Percentiles rank a stretch among this genome's conserved stretches.
Evolutionary conservation across 2,113 vertebrate species (phyloP).

Genomic region (Rhodinocichla rosea): DNA sequence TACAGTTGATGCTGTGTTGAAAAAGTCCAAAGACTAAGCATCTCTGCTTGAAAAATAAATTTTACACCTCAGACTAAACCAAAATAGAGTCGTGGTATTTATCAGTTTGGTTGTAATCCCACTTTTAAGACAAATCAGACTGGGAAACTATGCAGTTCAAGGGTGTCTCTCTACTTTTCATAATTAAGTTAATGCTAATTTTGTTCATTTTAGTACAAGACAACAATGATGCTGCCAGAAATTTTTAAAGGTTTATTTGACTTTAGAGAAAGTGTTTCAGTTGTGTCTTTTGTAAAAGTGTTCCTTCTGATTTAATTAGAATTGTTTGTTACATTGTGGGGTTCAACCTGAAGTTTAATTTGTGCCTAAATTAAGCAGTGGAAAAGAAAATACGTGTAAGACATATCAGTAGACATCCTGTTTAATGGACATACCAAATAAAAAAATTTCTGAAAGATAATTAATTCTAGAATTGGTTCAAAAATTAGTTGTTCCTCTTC

Average conservation of each 20-base stretch:
- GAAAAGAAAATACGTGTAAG: neutral
- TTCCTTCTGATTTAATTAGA: constrained; percentile 45
- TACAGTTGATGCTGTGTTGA: neutral
- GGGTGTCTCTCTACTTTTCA: neutral
- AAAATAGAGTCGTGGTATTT: neutral
- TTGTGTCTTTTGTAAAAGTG: neutral
- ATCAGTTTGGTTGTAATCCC: neutral
- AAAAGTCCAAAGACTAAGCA: neutral
- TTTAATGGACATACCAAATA: neutral
- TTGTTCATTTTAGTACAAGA: constrained; percentile 28
- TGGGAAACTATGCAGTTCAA: neutral
- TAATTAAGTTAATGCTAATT: constrained; percentile 35
- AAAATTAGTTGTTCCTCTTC: neutral
- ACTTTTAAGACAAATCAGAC: neutral
- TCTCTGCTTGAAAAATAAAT: constrained; percentile 23
- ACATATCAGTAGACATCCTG: neutral
- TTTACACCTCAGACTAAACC: constrained; percentile 46
- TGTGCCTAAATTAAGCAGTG: neutral
- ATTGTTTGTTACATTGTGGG: constrained; percentile 19
- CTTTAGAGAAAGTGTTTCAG: neutral
- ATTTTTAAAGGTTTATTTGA: constrained; percentile 31
- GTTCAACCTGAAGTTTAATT: neutral
- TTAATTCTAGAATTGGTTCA: neutral
- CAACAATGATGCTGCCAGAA: constrained; percentile 20
- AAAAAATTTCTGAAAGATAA: neutral